Evolutionary conservation across 2,113 vertebrate species (phyloP), one percentile per base, ranked within the genome.

Genomic region (Rhea pennata): DNA sequence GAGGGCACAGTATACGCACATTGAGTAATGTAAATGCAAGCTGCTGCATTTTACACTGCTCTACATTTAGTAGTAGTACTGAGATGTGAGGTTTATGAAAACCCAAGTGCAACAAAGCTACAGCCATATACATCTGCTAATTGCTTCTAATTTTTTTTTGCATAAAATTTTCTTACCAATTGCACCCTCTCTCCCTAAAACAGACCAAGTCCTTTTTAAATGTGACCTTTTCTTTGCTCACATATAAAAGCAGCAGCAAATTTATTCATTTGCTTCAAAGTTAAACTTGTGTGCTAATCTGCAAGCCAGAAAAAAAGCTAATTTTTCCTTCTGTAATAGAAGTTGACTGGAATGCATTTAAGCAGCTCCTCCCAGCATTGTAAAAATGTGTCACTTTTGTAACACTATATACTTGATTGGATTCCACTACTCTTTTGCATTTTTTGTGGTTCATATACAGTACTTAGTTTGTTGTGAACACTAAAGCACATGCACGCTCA

Each of bases 1-100:
- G 17, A 16, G 62, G 42, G 39, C n/a, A 19, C 44, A 9, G 3
- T 12, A 4, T 12, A 4, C 1, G 5, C 39, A 2, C 3, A 8
- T 19, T 58, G 24, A 4, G 15, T 9, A 3, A 11, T 1, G 5
- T 9, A 11, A 3, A 3, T 7, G 67, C 70, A 29, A 74, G 50
- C 62, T 36, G 71, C 59, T 58, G 56, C 20, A 0, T 75, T 75
- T 59, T 21, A 53, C 46, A 44, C 33, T 14, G 3, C 8, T 29
- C 53, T 46, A 11, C 31, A 6, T 46, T 46, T 36, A 12, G 5
- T 6, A 74, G 6, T 3, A 39, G 84, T 9, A 17, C 72, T n/a
- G 64, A 48, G 54, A 31, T 4, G 12, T 3, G 74, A 90, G 36
- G 40, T 24, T 61, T n/a, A 27, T 84, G 74, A 61, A 69, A 54